Evolutionary conservation across 1,140 invertebrate species (phyloP).

Genomic region (Apolygus lucorum): DNA sequence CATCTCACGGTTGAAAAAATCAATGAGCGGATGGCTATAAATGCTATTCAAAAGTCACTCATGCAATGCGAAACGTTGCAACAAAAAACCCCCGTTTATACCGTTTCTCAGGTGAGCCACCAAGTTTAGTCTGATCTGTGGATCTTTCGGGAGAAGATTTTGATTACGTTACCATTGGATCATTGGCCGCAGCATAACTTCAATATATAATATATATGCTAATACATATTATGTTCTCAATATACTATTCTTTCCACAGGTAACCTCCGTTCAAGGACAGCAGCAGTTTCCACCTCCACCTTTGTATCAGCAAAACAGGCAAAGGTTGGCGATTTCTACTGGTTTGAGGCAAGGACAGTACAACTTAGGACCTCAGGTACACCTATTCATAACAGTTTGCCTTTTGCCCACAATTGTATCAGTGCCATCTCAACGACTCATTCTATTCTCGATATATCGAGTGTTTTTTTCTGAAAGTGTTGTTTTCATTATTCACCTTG

Average conservation of each 20-base stretch:
- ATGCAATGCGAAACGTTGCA: conserved; percentile 66
- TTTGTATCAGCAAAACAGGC: conserved; percentile 33
- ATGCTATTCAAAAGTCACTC: conserved; percentile 78
- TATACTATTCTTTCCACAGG: too few relatives aligned
- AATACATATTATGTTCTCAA: too few relatives aligned
- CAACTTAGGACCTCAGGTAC: background rate
- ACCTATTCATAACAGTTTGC: background rate
- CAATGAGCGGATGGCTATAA: conserved; percentile 70
- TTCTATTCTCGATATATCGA: too few relatives aligned
- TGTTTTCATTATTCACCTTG: conserved; percentile 15
- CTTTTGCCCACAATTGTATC: background rate
- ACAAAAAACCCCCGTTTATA: conserved; percentile 52
- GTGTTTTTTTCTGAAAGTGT: background rate
- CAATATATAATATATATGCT: too few relatives aligned
- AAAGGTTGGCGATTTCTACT: conserved; percentile 28
- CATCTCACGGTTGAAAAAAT: conserved; percentile 50
- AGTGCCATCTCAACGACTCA: too few relatives aligned
- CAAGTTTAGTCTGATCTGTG: too few relatives aligned
- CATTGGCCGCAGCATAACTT: too few relatives aligned
- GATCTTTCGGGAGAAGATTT: too few relatives aligned
- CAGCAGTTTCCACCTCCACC: conserved; percentile 35
- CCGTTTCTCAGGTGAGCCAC: conserved; percentile 33
- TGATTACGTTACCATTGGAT: too few relatives aligned
- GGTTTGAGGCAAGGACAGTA: conserved; percentile 21
- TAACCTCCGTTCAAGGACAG: conserved; percentile 15